Evolutionary conservation across 2,113 vertebrate genomes (phyloP), one percentile per base, ranked within the genome.

Genomic region (Gopherus evgoodei): DNA sequence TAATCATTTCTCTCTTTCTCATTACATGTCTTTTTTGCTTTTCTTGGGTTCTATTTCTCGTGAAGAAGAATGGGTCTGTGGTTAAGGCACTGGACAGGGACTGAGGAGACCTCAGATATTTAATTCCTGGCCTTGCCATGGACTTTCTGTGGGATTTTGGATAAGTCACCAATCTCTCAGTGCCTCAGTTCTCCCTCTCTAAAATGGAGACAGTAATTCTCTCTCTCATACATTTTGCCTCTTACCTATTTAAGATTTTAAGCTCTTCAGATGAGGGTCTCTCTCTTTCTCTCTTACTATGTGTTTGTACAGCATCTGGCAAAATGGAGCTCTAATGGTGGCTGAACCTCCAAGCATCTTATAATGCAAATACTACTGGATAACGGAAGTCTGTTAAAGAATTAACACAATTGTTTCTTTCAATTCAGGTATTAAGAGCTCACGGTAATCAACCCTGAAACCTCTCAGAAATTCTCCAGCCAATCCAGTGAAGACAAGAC

Each of bases 141-240:
- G 53, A 54, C 53, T 22, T 22, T 54, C 21, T 62, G 0, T 44
- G n/a, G 84, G 42, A 52, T 24, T 83, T 2, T 0, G 76, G 31
- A 25, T 44, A n/a, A 83, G 57, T 49, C 4, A 14, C 3, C 59
- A 10, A 2, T n/a, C n/a, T 44, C 59, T 69, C 27, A 1, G 0
- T 0, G 0, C 65, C 49, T 59, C 44, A 8, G 6, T 17, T 81
- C 8, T 59, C 57, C 53, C 19, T 86, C 88, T 81, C 2, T 62
- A 88, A 93, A 72, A 62, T 10, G 35, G 83, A 0, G 0, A 57
- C 6, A 89, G 47, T 29, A 47, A 49, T 93, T 50, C 42, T 31
- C 79, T 14, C 38, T 92, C 31, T 47, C 47, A 59, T 1, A 7
- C 19, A 21, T 42, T 54, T 93, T 76, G 91, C 54, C 19, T 24